These are phyloP conservation scores for Xestia xanthographa DNA, from an alignment of 2,888 invertebrate species.

Conservation along the genomic window DNA sequence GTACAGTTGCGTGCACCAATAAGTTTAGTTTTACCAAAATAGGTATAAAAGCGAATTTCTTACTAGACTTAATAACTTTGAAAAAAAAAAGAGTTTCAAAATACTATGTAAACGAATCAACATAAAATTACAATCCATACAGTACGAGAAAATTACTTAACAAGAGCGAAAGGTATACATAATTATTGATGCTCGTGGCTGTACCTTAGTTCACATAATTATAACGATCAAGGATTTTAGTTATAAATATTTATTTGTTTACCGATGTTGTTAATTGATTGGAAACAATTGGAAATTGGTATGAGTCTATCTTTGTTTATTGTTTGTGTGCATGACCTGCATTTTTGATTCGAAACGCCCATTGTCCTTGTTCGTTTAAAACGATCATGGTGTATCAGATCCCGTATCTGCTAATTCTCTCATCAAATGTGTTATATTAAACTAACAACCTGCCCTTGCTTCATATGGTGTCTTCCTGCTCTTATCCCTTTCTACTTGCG, in stretches of 20 bases:
- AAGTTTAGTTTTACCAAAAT: neutral
- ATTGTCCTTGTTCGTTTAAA: constrained; percentile 23
- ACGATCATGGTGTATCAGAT: constrained; percentile 4
- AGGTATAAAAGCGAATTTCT: neutral
- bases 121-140: neutral
- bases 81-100: neutral
- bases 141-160: neutral
- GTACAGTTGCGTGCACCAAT: neutral
- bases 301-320: constrained; percentile 10
- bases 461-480: too few species aligned
- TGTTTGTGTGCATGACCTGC: constrained; percentile 18
- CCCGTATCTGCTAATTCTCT: neutral
- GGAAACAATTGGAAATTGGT: constrained; percentile 58
- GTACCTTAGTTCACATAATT: constrained; percentile 45
- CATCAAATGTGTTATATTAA: neutral
- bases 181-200: neutral
- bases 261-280: constrained; percentile 44
- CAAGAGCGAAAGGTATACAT: neutral
- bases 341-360: constrained; percentile 24
- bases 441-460: neutral
- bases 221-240: constrained; percentile 50
- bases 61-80: too few species aligned
- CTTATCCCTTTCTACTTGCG: too few species aligned
- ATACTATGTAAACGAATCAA: neutral
- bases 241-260: constrained; percentile 43